Percentiles rank a stretch among this genome's conserved stretches.
Evolutionary conservation across 2,888 invertebrate genomes (phyloP).

Genomic region (Leptinotarsa rubiginosa): DNA sequence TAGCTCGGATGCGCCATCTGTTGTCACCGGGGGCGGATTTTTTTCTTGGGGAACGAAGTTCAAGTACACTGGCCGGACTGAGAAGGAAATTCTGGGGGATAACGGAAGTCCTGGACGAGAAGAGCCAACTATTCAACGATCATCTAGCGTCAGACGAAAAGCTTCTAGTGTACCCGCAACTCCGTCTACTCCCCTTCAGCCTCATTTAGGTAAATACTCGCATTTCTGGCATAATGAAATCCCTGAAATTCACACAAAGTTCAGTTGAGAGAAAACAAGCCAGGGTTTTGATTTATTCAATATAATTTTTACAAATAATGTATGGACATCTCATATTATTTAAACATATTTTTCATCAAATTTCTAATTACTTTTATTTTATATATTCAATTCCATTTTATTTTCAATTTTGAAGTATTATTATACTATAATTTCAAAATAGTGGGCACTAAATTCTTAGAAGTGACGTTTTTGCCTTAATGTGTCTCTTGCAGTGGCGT

Average conservation of each 20-base stretch:
- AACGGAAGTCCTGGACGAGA: constrained; percentile 76
- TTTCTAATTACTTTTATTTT: too few species aligned
- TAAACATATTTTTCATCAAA: too few species aligned
- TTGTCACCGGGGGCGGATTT: constrained; percentile 89
- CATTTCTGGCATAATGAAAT: background rate
- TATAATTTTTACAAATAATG: too few species aligned
- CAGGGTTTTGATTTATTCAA: background rate
- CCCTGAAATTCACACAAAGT: background rate
- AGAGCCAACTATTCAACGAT: constrained; percentile 68
- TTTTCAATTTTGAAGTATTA: too few species aligned
- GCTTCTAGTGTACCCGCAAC: constrained; percentile 90
- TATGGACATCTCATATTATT: too few species aligned
- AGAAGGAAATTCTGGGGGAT: constrained; percentile 89
- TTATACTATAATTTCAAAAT: too few species aligned
- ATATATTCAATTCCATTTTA: too few species aligned
- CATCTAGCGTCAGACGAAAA: constrained; percentile 76
- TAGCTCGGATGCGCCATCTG: constrained; percentile 85
- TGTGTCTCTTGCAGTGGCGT: too few species aligned
- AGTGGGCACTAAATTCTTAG: too few species aligned
- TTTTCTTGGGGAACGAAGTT: constrained; percentile 96
- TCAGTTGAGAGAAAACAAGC: background rate
- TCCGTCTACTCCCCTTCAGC: constrained; percentile 84
- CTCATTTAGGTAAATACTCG: constrained; percentile 71
- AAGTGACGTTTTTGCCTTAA: too few species aligned
- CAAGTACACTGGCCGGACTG: constrained; percentile 91